These are phyloP conservation scores for Caradrina clavipalpis DNA, from an alignment of 2,888 invertebrate species.

Conservation along the genomic window DNA sequence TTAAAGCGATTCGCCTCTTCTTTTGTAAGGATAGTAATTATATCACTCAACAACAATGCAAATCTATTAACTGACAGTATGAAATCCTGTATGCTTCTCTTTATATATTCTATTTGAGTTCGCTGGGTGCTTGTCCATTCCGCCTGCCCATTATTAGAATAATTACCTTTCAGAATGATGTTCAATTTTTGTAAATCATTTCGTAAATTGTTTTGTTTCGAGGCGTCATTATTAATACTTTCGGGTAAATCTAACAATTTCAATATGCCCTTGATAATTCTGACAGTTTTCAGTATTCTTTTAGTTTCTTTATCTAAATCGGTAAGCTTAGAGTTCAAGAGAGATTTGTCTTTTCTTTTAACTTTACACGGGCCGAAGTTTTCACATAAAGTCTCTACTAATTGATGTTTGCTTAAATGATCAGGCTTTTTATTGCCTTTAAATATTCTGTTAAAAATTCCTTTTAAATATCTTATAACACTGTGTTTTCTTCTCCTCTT, in stretches of 20 bases:
- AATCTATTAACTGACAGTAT: slow-evolving; percentile 78
- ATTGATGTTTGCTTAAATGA: slow-evolving; percentile 65
- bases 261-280: slow-evolving; percentile 78
- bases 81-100: slow-evolving; percentile 76
- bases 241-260: slow-evolving; percentile 67
- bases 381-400: slow-evolving; percentile 75
- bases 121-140: slow-evolving; percentile 70
- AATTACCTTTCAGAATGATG: slow-evolving; percentile 70
- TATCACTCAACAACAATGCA: slow-evolving; percentile 75
- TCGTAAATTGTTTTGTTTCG: slow-evolving; percentile 48
- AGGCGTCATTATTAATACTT: slow-evolving; percentile 28
- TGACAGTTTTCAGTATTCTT: slow-evolving; percentile 75
- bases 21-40: slow-evolving; percentile 72
- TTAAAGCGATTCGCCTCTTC: slow-evolving; percentile 43
- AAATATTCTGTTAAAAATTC: slow-evolving; percentile 76
- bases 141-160: slow-evolving; percentile 41
- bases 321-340: slow-evolving; percentile 73
- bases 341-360: slow-evolving; percentile 63
- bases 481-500: slow-evolving; percentile 65
- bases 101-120: slow-evolving; percentile 76
- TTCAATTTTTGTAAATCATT: slow-evolving; percentile 74
- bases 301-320: slow-evolving; percentile 75
- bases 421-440: slow-evolving; percentile 48
- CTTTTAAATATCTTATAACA: slow-evolving; percentile 75
- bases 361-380: slow-evolving; percentile 74